phyloP scores from a whole-genome alignment of 2,113 vertebrate species.

The Notechis scutatus region DNA sequence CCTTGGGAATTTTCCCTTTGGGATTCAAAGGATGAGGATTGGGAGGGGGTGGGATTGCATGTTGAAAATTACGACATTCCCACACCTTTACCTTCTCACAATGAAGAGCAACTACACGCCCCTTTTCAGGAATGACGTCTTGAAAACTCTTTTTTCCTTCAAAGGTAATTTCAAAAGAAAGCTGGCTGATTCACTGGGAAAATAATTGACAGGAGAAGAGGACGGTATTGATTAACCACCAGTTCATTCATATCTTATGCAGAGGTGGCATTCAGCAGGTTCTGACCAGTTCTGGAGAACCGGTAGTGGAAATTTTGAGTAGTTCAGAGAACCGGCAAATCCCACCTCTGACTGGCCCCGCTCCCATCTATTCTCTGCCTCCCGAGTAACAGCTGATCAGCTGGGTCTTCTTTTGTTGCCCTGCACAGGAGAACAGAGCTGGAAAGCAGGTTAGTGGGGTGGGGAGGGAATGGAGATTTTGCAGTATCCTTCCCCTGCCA shows the following conservation, averaged over 20 bases:
- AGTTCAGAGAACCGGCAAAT: too few species aligned
- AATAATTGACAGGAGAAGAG: not conserved
- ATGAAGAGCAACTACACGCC: not conserved
- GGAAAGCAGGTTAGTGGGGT: too few species aligned
- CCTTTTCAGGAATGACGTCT: not conserved
- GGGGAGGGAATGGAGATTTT: too few species aligned
- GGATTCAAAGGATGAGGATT: not conserved
- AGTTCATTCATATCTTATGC: not conserved
- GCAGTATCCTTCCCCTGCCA: too few species aligned
- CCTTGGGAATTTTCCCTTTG: not conserved
- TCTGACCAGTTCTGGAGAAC: too few species aligned
- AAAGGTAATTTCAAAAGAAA: not conserved
- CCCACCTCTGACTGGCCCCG: too few species aligned
- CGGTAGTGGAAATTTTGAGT: too few species aligned
- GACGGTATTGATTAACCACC: not conserved
- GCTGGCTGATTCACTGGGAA: not conserved
- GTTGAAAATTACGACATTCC: not conserved
- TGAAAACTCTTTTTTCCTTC: not conserved
- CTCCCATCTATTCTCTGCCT: too few species aligned
- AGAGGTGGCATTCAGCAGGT: too few species aligned
- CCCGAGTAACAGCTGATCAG: too few species aligned
- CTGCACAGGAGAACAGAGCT: too few species aligned
- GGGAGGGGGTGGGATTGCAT: not conserved
- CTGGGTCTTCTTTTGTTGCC: too few species aligned
- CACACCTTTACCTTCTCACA: not conserved